phyloP scores from a whole-genome alignment of 2,113 vertebrate species.

The Ondatra zibethicus region DNA sequence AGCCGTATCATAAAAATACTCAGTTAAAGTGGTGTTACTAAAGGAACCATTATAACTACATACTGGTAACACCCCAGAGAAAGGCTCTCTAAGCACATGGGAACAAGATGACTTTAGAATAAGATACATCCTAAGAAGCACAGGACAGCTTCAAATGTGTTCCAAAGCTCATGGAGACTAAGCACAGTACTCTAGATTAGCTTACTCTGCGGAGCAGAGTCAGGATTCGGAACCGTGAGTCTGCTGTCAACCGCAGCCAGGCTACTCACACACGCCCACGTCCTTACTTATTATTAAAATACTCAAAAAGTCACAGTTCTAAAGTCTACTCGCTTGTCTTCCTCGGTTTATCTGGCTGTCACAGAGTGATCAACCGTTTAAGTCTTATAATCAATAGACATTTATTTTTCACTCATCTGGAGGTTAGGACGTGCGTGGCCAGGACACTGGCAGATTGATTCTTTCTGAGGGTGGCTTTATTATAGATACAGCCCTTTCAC shows the following conservation, averaged over 20 bases:
- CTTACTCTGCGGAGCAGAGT: background rate
- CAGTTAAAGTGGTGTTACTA: background rate
- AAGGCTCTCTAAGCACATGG: background rate
- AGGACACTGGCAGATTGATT: background rate
- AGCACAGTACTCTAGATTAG: background rate
- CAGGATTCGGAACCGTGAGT: background rate
- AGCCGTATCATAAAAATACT: background rate
- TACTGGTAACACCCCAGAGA: background rate
- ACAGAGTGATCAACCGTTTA: background rate
- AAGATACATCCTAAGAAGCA: background rate
- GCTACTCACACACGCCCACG: background rate
- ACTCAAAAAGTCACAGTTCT: background rate
- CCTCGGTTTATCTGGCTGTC: background rate
- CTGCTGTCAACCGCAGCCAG: background rate
- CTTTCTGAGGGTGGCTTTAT: background rate
- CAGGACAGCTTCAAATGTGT: background rate
- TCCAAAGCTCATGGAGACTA: background rate
- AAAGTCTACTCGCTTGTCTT: background rate
- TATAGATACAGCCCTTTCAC: background rate
- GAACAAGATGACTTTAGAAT: background rate
- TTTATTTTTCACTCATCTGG: background rate
- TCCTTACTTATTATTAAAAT: background rate
- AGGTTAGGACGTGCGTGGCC: background rate
- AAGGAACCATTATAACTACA: background rate
- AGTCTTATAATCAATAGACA: background rate